Evolutionary conservation across 2,888 invertebrate species (phyloP).

Genomic region (Plebejus melissa): DNA sequence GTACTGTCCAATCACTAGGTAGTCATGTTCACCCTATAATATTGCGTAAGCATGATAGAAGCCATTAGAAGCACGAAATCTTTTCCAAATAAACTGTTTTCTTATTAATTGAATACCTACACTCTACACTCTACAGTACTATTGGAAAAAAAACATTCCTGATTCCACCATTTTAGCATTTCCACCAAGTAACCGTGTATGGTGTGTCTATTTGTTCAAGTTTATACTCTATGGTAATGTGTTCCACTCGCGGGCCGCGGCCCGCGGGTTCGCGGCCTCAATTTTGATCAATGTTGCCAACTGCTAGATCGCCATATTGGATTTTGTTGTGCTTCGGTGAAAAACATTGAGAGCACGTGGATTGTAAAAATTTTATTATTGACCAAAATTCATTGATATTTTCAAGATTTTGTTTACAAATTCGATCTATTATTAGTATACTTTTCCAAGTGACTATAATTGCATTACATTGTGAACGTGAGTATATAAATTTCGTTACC

Average conservation of each 20-base stretch:
- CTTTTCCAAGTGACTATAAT: conserved; percentile 23
- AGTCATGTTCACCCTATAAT: too few species aligned
- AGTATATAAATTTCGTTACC: conserved; percentile 15
- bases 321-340: conserved; percentile 77
- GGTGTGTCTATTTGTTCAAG: background rate
- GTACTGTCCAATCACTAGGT: too few species aligned
- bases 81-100: too few species aligned
- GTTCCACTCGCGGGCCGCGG: background rate
- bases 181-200: background rate
- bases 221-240: background rate
- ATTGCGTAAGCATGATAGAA: too few species aligned
- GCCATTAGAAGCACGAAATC: too few species aligned
- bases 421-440: conserved; percentile 24
- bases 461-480: conserved; percentile 12
- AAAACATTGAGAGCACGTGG: conserved; percentile 87
- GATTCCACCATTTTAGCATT: too few species aligned
- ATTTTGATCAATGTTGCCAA: conserved; percentile 49
- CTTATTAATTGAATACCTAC: too few species aligned
- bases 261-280: background rate
- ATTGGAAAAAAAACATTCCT: too few species aligned
- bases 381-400: conserved; percentile 69
- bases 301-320: conserved; percentile 80
- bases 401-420: conserved; percentile 50
- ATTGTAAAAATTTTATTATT: conserved; percentile 64
- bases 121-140: too few species aligned